These are phyloP conservation scores for Trachelus tabidus DNA, from an alignment of 2,888 invertebrate genomes.

Conservation along the genomic window DNA sequence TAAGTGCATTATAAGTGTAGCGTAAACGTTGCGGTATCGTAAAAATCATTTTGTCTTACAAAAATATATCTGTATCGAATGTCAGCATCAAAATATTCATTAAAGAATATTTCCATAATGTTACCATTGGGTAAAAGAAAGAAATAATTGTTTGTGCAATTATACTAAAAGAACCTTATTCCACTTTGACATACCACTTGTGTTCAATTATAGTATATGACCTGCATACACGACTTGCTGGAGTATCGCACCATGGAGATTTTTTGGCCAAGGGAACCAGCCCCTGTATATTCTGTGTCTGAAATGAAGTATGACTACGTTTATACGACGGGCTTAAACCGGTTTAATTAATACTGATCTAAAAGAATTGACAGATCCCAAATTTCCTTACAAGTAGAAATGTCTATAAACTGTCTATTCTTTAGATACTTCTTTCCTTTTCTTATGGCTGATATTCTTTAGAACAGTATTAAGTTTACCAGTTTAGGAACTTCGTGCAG, in stretches of 20 bases:
- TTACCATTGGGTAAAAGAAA: neutral
- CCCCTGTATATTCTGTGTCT: neutral
- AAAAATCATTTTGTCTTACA: neutral
- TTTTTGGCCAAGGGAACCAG: neutral
- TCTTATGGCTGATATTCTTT: too few relatives aligned
- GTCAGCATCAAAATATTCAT: neutral
- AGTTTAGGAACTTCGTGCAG: too few relatives aligned
- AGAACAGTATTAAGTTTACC: too few relatives aligned
- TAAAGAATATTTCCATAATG: neutral
- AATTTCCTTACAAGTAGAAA: too few relatives aligned
- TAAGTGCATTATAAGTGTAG: constrained; percentile 26
- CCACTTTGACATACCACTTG: neutral
- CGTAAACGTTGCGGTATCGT: neutral
- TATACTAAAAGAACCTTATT: neutral
- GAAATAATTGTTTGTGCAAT: neutral
- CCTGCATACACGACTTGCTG: neutral
- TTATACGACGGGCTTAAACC: too few relatives aligned
- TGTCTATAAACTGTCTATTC: too few relatives aligned
- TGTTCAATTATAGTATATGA: neutral
- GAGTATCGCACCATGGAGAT: neutral
- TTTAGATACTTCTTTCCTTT: too few relatives aligned
- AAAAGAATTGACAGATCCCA: too few relatives aligned
- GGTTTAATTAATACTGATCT: too few relatives aligned
- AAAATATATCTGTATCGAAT: neutral
- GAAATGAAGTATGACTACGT: neutral